Evolutionary conservation across 2,888 invertebrate species (phyloP).

Genomic region (Myopa tessellatipennis): DNA sequence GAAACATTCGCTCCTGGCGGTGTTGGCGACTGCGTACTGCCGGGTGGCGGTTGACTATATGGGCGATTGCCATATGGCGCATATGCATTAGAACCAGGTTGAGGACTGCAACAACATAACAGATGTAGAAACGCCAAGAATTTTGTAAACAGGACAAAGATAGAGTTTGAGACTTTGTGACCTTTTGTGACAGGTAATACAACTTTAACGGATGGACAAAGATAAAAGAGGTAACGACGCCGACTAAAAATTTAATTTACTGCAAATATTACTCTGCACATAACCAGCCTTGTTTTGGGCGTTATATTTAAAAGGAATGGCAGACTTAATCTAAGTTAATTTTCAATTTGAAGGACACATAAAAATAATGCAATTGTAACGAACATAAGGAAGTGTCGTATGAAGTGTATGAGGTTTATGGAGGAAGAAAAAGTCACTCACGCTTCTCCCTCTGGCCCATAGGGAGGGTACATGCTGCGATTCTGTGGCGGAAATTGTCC

Average conservation of each 20-base stretch:
- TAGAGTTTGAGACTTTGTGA: too few relatives aligned
- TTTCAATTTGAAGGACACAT: too few relatives aligned
- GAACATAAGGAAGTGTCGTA: constrained; percentile 30
- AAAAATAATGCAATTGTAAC: constrained; percentile 45
- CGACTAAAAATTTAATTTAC: too few relatives aligned
- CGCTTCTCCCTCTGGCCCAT: constrained; percentile 79
- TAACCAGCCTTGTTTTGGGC: constrained; percentile 3
- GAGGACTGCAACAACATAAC: constrained; percentile 54
- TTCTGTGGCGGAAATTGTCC: constrained; percentile 75
- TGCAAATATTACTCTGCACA: background rate
- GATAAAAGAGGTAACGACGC: background rate
- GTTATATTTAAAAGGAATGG: too few relatives aligned
- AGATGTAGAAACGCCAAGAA: background rate
- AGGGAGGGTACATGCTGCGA: constrained; percentile 84
- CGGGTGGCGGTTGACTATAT: constrained; percentile 67
- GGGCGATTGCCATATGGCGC: constrained; percentile 65
- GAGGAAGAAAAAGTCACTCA: constrained; percentile 62
- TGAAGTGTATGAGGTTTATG: constrained; percentile 45
- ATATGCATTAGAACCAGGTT: constrained; percentile 68
- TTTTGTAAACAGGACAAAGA: too few relatives aligned
- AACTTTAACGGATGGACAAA: background rate
- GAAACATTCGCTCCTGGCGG: constrained; percentile 64
- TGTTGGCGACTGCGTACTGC: constrained; percentile 70
- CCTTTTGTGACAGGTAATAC: background rate
- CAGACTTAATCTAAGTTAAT: too few relatives aligned